Base-by-base conservation (phyloP, 2,113 vertebrate genomes). In the Poecile atricapillus region DNA sequence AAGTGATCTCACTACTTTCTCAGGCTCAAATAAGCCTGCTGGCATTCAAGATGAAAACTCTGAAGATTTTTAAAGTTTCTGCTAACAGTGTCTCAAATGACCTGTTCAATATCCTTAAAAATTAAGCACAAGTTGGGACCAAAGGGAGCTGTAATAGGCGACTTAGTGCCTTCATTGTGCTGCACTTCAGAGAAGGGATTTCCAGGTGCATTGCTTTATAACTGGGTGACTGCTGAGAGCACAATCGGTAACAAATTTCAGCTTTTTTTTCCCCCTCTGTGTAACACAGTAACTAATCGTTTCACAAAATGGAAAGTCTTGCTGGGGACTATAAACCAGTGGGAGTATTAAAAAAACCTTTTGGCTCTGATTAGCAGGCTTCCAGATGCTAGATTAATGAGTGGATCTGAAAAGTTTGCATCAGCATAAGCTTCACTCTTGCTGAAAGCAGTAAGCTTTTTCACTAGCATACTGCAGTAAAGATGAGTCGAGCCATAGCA, bases 301-400 rank as follows among this genome's bases (percentile, higher is more conserved):
- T 94, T 83, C 81, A 46, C 71, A 75, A 84, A 94, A 70, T 52
- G 23, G 68, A 71, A 94, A 96, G 81, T 27, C 60, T 84, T 62
- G 67, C 78, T 3, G 35, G 76, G 37, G 77, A 77, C 46, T 15
- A 28, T 91, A 93, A 97, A 10, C 89, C 79, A 41, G 81, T 28
- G 63, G 77, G 87, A 96, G 68, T 41, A n/a, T 90, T 94, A 88
- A 88, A 96, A 71, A 62, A 84, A 89, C 76, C 85, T 94, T 83
- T 71, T 53, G 91, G 64, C 55, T 93, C 90, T 95, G 87, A 94
- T 94, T 96, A 97, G 93, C 89, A 93, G 68, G 37, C 11, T 58
- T 89, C 88, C 95, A 97, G 95, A 93, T 96, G 94, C 93, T 92
- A 87, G 88, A 95, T 95, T 97, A 97, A 97, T 96, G 95, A 89